phyloP scores from a whole-genome alignment of 2,797 vertebrate species.

The Sebastes hopkinsi region DNA sequence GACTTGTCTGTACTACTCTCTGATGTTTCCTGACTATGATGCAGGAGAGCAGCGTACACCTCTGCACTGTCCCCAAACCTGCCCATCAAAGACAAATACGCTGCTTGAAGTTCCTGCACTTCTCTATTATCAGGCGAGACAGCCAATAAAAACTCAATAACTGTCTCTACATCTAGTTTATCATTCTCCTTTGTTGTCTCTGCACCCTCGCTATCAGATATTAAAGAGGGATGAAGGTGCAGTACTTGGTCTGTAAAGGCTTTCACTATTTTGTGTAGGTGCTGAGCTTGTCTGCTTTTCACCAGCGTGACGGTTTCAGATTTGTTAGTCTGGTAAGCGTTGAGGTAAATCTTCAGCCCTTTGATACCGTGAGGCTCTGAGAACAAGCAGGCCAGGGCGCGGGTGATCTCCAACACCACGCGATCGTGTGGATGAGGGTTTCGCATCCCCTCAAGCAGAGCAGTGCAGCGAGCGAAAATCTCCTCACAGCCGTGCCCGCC shows the following conservation, averaged over 20 bases:
- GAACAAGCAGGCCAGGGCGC: conserved; percentile 87
- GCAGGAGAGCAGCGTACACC: conserved; percentile 76
- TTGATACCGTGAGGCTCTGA: conserved; percentile 54
- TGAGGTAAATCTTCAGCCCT: conserved; percentile 86
- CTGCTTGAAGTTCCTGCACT: conserved; percentile 76
- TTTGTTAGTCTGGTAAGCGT: conserved; percentile 74
- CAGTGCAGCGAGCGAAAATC: conserved; percentile 79
- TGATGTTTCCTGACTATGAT: conserved; percentile 30
- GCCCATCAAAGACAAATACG: conserved; percentile 76
- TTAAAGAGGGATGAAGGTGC: conserved; percentile 31
- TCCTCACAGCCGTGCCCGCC: conserved; percentile 76
- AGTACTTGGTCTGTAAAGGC: conserved; percentile 73
- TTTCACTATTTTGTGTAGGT: conserved; percentile 81
- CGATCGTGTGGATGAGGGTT: conserved; percentile 37
- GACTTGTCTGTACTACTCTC: background rate
- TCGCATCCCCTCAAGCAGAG: conserved; percentile 79
- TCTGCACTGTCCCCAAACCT: conserved; percentile 82
- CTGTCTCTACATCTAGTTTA: conserved; percentile 30
- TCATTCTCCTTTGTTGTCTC: conserved; percentile 12
- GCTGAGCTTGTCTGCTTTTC: conserved; percentile 80
- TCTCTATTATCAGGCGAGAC: conserved; percentile 75
- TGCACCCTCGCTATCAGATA: background rate
- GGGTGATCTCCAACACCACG: conserved; percentile 83
- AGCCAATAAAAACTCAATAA: conserved; percentile 80
- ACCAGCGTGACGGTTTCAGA: conserved; percentile 78